These are phyloP conservation scores for Cheilosia variabilis DNA, from an alignment of 2,888 invertebrate genomes.

Conservation along the genomic window DNA sequence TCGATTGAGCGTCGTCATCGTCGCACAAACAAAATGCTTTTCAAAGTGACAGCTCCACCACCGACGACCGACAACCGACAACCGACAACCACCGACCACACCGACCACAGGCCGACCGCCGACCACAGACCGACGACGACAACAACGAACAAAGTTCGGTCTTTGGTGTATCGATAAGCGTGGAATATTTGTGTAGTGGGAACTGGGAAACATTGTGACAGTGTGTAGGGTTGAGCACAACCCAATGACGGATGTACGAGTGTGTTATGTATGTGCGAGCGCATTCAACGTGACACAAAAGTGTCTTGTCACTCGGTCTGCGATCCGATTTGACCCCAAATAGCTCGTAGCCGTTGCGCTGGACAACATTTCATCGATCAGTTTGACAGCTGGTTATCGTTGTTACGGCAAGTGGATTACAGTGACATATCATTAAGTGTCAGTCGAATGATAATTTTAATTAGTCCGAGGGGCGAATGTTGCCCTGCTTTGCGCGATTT, in stretches of 20 bases:
- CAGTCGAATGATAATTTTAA: constrained; percentile 72
- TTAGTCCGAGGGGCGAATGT: constrained; percentile 62
- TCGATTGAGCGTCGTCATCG: constrained; percentile 62
- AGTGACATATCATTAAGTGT: constrained; percentile 74
- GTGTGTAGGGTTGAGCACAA: neutral
- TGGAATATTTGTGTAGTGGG: neutral
- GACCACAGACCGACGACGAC: constrained; percentile 33
- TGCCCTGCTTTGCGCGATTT: constrained; percentile 21
- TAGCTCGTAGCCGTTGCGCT: constrained; percentile 11
- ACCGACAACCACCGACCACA: no score
- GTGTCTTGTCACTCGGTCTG: constrained; percentile 61
- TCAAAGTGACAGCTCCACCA: constrained; percentile 69
- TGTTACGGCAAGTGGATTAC: constrained; percentile 39
- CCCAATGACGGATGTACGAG: constrained; percentile 22
- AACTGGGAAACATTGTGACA: neutral
- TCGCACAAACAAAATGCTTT: constrained; percentile 68
- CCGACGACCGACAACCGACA: no score
- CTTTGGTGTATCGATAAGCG: constrained; percentile 36
- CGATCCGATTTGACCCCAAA: constrained; percentile 68
- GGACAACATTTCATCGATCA: constrained; percentile 71
- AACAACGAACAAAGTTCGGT: constrained; percentile 42
- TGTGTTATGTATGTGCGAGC: constrained; percentile 20
- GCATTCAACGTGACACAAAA: constrained; percentile 73
- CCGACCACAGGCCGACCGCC: no score
- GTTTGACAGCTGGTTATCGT: constrained; percentile 72